A percentile compares a stretch with the other conserved stretches of the same genome.
Evolutionary conservation across 2,797 vertebrate genomes (phyloP).

Genomic region (Xenentodon cancila): DNA sequence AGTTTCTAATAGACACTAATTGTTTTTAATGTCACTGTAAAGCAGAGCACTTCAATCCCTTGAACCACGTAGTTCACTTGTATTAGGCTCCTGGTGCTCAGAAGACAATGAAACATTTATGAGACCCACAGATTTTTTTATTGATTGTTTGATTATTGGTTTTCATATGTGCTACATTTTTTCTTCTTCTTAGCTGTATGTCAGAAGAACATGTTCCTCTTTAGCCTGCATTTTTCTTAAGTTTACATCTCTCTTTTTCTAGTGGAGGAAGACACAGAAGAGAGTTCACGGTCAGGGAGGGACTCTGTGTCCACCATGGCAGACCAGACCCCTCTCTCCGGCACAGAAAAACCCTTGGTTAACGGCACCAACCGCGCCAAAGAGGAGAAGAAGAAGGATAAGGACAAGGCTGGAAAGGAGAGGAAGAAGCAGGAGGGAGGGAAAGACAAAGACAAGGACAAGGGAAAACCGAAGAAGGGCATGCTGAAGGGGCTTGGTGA

Average conservation of each 20-base stretch:
- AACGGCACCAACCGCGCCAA: constrained; percentile 76
- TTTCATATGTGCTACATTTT: not conserved
- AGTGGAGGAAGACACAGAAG: constrained; percentile 92
- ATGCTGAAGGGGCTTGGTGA: constrained; percentile 96
- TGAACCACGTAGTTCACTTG: constrained; percentile 12
- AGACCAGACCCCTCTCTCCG: constrained; percentile 76
- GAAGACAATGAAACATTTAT: constrained; percentile 23
- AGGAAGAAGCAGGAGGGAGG: constrained; percentile 80
- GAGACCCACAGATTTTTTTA: constrained; percentile 12
- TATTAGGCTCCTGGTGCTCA: not conserved
- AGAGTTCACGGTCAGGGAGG: constrained; percentile 92
- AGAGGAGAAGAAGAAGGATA: constrained; percentile 83
- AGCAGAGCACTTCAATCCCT: constrained; percentile 17
- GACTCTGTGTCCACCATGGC: constrained; percentile 95
- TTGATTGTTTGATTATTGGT: constrained; percentile 15
- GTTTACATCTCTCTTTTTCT: not conserved
- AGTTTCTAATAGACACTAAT: constrained; percentile 10
- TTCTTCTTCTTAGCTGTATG: not conserved
- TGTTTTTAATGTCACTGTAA: constrained; percentile 12
- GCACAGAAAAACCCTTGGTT: constrained; percentile 73
- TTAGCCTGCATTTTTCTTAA: not conserved
- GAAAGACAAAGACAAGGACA: constrained; percentile 82
- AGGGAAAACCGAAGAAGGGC: constrained; percentile 92
- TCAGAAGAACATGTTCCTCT: not conserved
- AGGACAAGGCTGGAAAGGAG: constrained; percentile 85